phyloP scores from a whole-genome alignment of 23 tunicate genomes.

The Ciona savignyi region DNA sequence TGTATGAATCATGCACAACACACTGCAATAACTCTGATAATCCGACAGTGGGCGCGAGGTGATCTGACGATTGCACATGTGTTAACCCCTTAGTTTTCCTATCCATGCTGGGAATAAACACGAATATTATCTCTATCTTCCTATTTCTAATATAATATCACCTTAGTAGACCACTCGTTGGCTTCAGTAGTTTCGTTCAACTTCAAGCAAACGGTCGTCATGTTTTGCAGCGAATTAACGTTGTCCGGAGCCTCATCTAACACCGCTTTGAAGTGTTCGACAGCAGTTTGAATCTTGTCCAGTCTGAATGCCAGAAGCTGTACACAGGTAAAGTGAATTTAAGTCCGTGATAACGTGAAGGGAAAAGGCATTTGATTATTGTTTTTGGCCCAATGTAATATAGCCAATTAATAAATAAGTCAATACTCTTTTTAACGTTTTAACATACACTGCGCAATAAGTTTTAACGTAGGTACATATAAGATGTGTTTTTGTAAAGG shows the following conservation, averaged over 20 bases:
- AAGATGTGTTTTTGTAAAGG: too few species aligned
- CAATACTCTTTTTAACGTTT: too few species aligned
- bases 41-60: too few species aligned
- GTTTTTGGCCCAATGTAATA: not conserved
- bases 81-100: too few species aligned
- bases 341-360: not conserved
- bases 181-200: constrained; percentile 30
- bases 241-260: constrained; percentile 41
- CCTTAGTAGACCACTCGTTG: constrained; percentile 24
- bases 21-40: too few species aligned
- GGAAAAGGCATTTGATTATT: not conserved
- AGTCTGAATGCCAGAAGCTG: constrained; percentile 48
- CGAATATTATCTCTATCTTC: not conserved
- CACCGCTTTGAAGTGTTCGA: constrained; percentile 41
- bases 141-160: not conserved
- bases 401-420: too few species aligned
- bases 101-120: too few species aligned
- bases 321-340: not conserved
- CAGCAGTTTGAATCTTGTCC: constrained; percentile 33
- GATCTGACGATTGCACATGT: too few species aligned
- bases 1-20: too few species aligned
- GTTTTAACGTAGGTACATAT: too few species aligned
- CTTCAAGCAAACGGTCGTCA: constrained; percentile 27
- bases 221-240: constrained; percentile 58
- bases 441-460: too few species aligned